Evolutionary conservation across 2,113 vertebrate genomes (phyloP).

Genomic region (Alexandromys fortis): DNA sequence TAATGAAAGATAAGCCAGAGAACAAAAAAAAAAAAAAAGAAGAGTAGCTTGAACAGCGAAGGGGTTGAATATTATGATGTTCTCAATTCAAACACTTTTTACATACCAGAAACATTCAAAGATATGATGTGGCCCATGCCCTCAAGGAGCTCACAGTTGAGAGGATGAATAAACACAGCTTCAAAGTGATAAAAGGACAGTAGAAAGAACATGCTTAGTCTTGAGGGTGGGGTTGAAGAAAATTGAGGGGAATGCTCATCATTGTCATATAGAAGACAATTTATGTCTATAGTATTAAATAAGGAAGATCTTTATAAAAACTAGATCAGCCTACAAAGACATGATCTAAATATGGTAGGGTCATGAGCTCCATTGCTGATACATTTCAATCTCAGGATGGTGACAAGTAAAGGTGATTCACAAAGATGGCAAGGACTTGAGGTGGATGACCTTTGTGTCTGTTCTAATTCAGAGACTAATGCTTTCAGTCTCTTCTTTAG

Average conservation of each 20-base stretch:
- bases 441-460: constrained; percentile 17
- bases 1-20: constrained; percentile 29
- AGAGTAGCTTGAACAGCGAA: constrained; percentile 20
- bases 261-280: background rate
- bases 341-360: background rate
- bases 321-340: background rate
- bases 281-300: constrained; percentile 48
- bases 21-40: constrained; percentile 51
- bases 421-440: constrained; percentile 32
- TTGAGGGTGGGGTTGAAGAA: background rate
- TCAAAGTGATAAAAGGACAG: constrained; percentile 40
- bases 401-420: constrained; percentile 7
- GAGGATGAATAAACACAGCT: background rate
- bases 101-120: constrained; percentile 31
- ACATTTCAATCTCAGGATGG: constrained; percentile 56
- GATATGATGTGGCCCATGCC: background rate
- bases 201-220: constrained; percentile 26
- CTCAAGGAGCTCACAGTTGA: constrained; percentile 29
- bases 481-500: constrained; percentile 5
- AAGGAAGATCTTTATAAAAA: constrained; percentile 43
- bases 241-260: background rate
- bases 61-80: constrained; percentile 15
- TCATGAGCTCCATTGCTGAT: constrained; percentile 42
- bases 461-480: constrained; percentile 52
- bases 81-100: constrained; percentile 14